phyloP scores from a whole-genome alignment of 1,140 invertebrate genomes.

The Neodiprion lecontei region DNA sequence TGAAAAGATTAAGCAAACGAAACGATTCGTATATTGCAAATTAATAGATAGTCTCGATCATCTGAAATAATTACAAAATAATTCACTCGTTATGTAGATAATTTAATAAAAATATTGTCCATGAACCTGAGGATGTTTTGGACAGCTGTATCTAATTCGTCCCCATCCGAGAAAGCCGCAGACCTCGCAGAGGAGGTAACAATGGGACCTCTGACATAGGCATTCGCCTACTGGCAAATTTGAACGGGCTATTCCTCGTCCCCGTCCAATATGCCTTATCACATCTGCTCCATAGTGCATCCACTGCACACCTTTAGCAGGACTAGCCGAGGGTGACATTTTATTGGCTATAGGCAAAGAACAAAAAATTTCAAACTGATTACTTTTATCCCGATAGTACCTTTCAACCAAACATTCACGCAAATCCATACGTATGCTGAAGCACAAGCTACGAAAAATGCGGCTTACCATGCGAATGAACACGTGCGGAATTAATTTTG shows the following conservation, averaged over 20 bases:
- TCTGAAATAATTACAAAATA: too few relatives aligned
- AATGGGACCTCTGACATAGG: slow-evolving; percentile 27
- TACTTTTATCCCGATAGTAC: too few relatives aligned
- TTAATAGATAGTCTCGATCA: not conserved
- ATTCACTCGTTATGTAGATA: not conserved
- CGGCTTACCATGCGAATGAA: too few relatives aligned
- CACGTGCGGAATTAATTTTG: too few relatives aligned
- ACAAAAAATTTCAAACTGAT: too few relatives aligned
- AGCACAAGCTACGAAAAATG: too few relatives aligned
- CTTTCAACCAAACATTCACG: too few relatives aligned
- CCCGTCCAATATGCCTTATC: not conserved
- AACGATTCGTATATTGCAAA: not conserved
- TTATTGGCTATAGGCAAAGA: too few relatives aligned
- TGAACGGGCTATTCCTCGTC: not conserved
- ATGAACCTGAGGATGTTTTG: slow-evolving; percentile 34
- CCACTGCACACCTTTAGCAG: too few relatives aligned
- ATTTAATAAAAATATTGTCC: not conserved
- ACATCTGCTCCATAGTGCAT: too few relatives aligned
- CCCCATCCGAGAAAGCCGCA: slow-evolving; percentile 33
- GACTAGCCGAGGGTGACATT: too few relatives aligned
- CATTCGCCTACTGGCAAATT: slow-evolving; percentile 16
- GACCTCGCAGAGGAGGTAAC: slow-evolving; percentile 29
- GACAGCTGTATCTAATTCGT: slow-evolving; percentile 33
- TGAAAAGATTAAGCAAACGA: slow-evolving; percentile 14
- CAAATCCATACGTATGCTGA: too few relatives aligned